phyloP scores from a whole-genome alignment of 2,888 invertebrate genomes.

The Mystacides longicornis region DNA sequence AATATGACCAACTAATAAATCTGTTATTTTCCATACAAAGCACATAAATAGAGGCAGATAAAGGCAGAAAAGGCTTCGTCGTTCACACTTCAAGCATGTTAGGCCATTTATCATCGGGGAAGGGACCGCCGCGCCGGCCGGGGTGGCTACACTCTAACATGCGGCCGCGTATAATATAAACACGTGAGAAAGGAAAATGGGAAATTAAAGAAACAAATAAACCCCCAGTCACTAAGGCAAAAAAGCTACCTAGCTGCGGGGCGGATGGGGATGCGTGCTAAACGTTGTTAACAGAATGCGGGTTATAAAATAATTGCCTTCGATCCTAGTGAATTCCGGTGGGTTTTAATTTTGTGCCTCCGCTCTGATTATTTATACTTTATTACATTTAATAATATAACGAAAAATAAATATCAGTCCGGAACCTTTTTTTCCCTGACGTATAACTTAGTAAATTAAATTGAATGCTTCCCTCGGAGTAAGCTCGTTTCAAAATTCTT shows the following conservation, averaged over 20 bases:
- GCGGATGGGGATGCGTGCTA: background rate
- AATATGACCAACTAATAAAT: slow-evolving; percentile 25
- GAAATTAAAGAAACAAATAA: slow-evolving; percentile 7
- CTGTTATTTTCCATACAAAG: slow-evolving; percentile 26
- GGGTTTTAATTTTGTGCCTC: background rate
- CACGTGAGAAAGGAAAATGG: background rate
- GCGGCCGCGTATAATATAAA: background rate
- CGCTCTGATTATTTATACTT: too few species aligned
- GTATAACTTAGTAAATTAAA: too few species aligned
- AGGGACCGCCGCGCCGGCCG: background rate
- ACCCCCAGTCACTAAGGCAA: background rate
- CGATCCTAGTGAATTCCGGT: background rate
- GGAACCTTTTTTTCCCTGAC: background rate
- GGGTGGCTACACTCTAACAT: slow-evolving; percentile 16
- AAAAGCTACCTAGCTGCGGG: slow-evolving; percentile 1
- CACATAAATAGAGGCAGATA: slow-evolving; percentile 23
- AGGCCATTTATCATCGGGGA: slow-evolving; percentile 22
- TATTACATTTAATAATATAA: background rate
- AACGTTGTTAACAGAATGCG: background rate
- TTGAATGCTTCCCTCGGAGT: too few species aligned
- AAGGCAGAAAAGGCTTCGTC: slow-evolving; percentile 21
- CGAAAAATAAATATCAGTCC: background rate
- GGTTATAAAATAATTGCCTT: slow-evolving; percentile 2
- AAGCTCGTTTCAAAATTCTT: too few species aligned
- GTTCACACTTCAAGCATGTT: slow-evolving; percentile 24